Evolutionary conservation across 64 coral and sea anemone species (phyloP).

Genomic region (Actinia equina): DNA sequence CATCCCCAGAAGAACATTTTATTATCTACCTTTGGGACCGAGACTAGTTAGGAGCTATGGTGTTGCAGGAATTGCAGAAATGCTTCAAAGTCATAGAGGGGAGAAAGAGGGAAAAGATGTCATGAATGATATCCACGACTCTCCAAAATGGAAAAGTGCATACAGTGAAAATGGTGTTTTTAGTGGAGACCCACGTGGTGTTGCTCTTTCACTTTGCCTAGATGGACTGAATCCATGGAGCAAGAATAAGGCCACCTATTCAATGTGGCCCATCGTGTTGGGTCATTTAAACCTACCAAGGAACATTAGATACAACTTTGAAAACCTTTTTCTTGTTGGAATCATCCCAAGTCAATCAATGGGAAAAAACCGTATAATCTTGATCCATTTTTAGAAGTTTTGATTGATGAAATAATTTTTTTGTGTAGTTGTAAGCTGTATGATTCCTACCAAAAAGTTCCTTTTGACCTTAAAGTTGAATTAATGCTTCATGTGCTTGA

Average conservation of each 20-base stretch:
- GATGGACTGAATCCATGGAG: constrained; percentile 72
- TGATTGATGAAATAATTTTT: constrained; percentile 4
- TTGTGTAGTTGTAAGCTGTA: not conserved
- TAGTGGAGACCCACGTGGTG: not conserved
- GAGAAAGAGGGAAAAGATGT: not conserved
- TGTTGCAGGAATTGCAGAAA: constrained; percentile 7
- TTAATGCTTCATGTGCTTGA: constrained; percentile 22
- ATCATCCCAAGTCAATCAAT: too few species aligned
- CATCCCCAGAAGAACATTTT: constrained; percentile 26
- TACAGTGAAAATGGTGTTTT: not conserved
- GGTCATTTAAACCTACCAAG: constrained; percentile 30
- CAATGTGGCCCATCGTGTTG: constrained; percentile 36
- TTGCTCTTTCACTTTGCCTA: constrained; percentile 27
- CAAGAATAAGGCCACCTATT: constrained; percentile 50
- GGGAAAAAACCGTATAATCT: too few species aligned
- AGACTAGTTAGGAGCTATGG: constrained; percentile 52
- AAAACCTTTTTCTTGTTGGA: too few species aligned
- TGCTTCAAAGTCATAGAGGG: constrained; percentile 13
- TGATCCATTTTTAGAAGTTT: too few species aligned
- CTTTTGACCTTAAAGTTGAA: constrained; percentile 31
- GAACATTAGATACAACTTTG: not conserved
- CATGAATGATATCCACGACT: constrained; percentile 40
- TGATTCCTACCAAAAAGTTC: constrained; percentile 38
- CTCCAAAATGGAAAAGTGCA: constrained; percentile 33
- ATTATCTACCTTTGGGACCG: constrained; percentile 45